Evolutionary conservation across 2,797 vertebrate genomes (phyloP).

Genomic region (Sitta carolinensis): DNA sequence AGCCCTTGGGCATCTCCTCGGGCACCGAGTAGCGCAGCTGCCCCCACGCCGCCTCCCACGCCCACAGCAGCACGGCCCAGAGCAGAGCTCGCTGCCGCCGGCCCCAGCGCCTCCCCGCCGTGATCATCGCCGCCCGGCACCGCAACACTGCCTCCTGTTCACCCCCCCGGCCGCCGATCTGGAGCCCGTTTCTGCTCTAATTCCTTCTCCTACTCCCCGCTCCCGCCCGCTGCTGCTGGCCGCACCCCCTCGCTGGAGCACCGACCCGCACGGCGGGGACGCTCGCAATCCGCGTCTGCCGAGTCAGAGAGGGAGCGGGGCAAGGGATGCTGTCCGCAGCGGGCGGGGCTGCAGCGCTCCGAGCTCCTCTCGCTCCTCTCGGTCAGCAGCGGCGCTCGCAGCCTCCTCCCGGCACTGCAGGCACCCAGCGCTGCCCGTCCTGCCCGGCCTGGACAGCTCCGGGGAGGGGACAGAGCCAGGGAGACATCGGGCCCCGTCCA

Average conservation of each 20-base stretch:
- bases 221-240: background rate
- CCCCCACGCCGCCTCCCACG: background rate
- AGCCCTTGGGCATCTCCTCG: too few species aligned
- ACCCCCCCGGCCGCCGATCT: rapidly evolving
- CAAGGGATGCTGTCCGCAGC: background rate
- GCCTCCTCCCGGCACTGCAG: background rate
- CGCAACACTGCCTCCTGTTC: rapidly evolving
- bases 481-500: too few species aligned
- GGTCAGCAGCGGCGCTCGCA: background rate
- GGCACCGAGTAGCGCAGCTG: too few species aligned
- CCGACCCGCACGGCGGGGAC: rapidly evolving
- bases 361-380: background rate
- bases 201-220: background rate
- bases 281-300: too few species aligned
- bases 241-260: background rate
- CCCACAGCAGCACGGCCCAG: background rate
- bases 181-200: background rate
- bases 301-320: background rate
- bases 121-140: background rate
- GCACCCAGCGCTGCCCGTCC: background rate
- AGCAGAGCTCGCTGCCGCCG: background rate
- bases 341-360: background rate
- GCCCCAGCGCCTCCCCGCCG: background rate
- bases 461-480: too few species aligned
- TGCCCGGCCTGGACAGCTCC: too few species aligned